These are phyloP conservation scores for Trachelus stipa DNA, from an alignment of 2,888 invertebrate species.

Conservation along the genomic window DNA sequence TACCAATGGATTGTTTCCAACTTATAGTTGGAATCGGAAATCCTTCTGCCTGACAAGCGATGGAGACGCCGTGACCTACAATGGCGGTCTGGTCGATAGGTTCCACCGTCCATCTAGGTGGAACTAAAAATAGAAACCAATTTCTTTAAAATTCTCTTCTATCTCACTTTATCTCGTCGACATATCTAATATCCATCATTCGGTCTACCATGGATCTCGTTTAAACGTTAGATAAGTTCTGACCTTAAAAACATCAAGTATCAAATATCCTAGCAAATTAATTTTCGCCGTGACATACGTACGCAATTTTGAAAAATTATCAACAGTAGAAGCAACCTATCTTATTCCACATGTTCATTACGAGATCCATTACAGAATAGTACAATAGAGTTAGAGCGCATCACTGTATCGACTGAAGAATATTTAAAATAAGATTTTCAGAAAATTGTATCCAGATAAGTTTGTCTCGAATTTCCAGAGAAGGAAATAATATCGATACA, in stretches of 20 bases:
- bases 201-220: neutral
- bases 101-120: constrained; percentile 81
- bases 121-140: constrained; percentile 71
- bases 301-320: neutral
- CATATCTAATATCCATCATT: neutral
- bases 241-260: neutral
- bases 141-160: constrained; percentile 29
- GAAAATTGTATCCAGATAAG: neutral
- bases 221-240: neutral
- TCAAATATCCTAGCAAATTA: neutral
- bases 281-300: neutral
- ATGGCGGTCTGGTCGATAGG: constrained; percentile 79
- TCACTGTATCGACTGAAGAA: neutral
- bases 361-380: neutral
- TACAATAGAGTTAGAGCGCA: neutral
- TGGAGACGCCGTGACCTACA: constrained; percentile 75
- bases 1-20: constrained; percentile 71
- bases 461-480: too few species aligned
- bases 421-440: neutral
- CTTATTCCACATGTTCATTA: neutral
- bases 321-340: neutral
- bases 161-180: neutral
- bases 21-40: constrained; percentile 76
- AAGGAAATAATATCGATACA: neutral
- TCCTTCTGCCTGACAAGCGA: constrained; percentile 81